Evolutionary conservation across 2,113 vertebrate genomes (phyloP).

Genomic region (Caranx melampygus): DNA sequence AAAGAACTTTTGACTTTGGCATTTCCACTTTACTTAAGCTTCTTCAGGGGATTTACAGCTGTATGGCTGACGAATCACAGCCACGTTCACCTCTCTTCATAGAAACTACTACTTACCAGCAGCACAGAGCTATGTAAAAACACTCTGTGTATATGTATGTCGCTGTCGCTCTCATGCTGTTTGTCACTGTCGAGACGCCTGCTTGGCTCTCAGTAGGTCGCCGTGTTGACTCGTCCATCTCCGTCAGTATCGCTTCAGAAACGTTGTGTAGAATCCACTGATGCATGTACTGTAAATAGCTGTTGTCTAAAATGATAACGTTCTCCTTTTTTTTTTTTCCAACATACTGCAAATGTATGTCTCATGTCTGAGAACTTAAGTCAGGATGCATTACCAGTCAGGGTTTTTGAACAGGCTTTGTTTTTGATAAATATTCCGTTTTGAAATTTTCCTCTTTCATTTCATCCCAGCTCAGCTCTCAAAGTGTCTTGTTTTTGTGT

Average conservation of each 20-base stretch:
- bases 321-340: neutral
- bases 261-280: conserved; percentile 21
- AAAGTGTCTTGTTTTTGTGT: no score
- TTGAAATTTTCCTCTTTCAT: no score
- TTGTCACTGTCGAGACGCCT: neutral
- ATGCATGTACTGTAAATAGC: conserved; percentile 57
- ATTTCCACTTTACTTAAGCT: conserved; percentile 47
- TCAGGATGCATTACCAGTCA: neutral
- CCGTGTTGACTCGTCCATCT: neutral
- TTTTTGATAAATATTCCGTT: neutral
- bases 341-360: neutral
- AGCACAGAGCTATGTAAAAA: conserved; percentile 10
- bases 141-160: neutral
- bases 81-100: conserved; percentile 15
- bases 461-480: no score
- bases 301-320: neutral
- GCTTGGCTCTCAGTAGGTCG: neutral
- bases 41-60: conserved; percentile 63
- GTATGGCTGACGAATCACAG: neutral
- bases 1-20: conserved; percentile 44
- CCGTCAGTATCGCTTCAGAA: neutral
- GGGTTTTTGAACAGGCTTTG: conserved; percentile 3
- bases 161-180: neutral
- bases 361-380: neutral
- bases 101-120: neutral